A percentile compares a stretch with the other conserved stretches of the same genome.
Conservation (phyloP, 2,113 vertebrate species). For the Elephas maximus region DNA sequence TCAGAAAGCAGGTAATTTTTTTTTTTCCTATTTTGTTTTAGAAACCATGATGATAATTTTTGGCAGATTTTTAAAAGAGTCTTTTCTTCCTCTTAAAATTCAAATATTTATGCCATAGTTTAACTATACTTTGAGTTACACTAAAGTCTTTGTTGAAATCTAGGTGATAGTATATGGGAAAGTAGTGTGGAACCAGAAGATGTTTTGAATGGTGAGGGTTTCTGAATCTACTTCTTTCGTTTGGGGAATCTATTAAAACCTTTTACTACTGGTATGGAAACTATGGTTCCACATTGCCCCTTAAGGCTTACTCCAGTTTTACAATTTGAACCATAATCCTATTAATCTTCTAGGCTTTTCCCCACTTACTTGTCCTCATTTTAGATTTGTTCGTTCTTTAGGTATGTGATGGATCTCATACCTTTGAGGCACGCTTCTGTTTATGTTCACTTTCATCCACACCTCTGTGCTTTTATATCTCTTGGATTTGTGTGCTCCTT, state of each 20-base stretch:
- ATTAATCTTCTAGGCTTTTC: neutral
- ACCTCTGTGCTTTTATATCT: neutral
- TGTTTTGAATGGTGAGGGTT: neutral
- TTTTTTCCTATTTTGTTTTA: constrained; percentile 13
- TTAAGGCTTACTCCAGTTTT: constrained; percentile 30
- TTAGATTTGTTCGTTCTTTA: neutral
- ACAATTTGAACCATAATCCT: neutral
- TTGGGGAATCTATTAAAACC: neutral
- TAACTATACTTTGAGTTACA: neutral
- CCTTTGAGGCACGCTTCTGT: neutral
- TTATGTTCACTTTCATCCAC: neutral
- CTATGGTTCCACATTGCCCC: neutral
- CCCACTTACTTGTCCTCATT: neutral
- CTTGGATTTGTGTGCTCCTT: neutral
- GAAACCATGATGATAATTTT: constrained; percentile 16
- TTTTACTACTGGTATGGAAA: neutral
- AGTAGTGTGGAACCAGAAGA: neutral
- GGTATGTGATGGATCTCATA: neutral
- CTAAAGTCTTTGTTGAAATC: constrained; percentile 20
- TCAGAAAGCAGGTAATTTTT: constrained; percentile 93
- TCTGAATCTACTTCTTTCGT: neutral
- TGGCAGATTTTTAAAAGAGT: neutral
- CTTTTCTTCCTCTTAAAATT: neutral
- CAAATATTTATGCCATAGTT: neutral
- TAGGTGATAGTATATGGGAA: neutral